Percentiles rank a stretch among this genome's conserved stretches.
Conservation (phyloP, 1,140 invertebrate genomes). For the Caenorhabditis brenneri region DNA sequence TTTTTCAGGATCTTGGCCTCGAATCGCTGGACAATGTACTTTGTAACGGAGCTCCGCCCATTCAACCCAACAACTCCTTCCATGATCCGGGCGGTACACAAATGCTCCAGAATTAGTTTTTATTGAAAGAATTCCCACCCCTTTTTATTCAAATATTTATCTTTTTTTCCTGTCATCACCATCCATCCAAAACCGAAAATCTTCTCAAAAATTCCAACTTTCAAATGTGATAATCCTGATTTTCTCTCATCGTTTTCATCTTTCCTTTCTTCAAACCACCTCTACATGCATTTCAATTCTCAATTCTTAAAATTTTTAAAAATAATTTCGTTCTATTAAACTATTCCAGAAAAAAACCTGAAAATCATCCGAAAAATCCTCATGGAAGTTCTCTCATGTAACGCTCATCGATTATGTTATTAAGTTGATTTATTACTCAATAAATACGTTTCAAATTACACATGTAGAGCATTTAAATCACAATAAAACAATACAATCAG, state of each 20-base stretch:
- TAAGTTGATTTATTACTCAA: too few relatives aligned
- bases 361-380: not conserved
- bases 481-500: too few relatives aligned
- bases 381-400: not conserved
- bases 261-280: not conserved
- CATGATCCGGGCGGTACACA: conserved; percentile 12
- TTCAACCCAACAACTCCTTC: conserved; percentile 7
- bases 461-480: too few relatives aligned
- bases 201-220: not conserved
- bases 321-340: not conserved
- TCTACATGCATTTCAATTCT: not conserved
- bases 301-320: too few relatives aligned
- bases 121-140: too few relatives aligned
- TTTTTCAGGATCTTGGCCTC: conserved; percentile 19
- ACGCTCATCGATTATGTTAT: too few relatives aligned
- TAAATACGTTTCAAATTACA: too few relatives aligned
- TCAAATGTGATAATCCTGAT: not conserved
- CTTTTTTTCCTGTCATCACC: not conserved
- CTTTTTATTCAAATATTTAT: too few relatives aligned
- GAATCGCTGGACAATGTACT: conserved; percentile 5
- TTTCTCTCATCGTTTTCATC: not conserved
- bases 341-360: not conserved
- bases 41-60: not conserved
- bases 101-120: conserved; percentile 7
- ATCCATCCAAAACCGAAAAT: not conserved